These are phyloP conservation scores for Junonia oenone DNA, from an alignment of 2,888 invertebrate genomes.

Conservation along the genomic window DNA sequence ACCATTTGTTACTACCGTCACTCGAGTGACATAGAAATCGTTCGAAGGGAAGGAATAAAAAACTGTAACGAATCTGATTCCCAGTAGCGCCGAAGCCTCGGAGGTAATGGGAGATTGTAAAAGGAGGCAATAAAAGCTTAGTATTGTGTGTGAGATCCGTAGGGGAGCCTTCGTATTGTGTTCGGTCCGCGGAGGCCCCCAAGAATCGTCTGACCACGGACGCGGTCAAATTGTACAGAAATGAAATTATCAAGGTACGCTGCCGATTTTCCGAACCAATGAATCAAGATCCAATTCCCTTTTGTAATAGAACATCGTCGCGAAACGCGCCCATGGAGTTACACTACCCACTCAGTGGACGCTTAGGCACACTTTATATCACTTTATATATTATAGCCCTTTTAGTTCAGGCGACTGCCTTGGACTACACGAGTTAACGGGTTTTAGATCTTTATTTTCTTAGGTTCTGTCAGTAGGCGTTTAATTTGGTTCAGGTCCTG, in stretches of 20 bases:
- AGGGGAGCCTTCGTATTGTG: conserved; percentile 73
- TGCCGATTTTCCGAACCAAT: conserved; percentile 80
- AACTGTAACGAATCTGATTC: conserved; percentile 76
- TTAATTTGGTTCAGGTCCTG: background rate
- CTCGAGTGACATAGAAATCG: conserved; percentile 60
- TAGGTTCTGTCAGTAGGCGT: background rate
- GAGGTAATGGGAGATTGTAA: conserved; percentile 79
- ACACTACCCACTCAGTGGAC: conserved; percentile 71
- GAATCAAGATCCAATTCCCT: conserved; percentile 80
- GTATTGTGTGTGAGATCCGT: conserved; percentile 75
- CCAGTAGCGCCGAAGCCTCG: conserved; percentile 66
- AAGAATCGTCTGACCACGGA: conserved; percentile 76
- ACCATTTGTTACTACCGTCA: conserved; percentile 42
- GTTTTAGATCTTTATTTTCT: background rate
- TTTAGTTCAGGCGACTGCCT: conserved; percentile 31
- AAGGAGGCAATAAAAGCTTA: conserved; percentile 79
- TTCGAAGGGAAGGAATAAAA: conserved; percentile 60
- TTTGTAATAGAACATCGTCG: conserved; percentile 80
- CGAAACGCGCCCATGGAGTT: conserved; percentile 71
- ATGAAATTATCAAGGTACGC: conserved; percentile 80
- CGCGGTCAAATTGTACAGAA: conserved; percentile 80
- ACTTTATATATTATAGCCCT: conserved; percentile 44
- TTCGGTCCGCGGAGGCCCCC: conserved; percentile 68
- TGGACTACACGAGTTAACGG: conserved; percentile 10
- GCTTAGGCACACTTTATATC: conserved; percentile 55